Conservation (phyloP, 2,797 vertebrate genomes). For the Anguilla anguilla region DNA sequence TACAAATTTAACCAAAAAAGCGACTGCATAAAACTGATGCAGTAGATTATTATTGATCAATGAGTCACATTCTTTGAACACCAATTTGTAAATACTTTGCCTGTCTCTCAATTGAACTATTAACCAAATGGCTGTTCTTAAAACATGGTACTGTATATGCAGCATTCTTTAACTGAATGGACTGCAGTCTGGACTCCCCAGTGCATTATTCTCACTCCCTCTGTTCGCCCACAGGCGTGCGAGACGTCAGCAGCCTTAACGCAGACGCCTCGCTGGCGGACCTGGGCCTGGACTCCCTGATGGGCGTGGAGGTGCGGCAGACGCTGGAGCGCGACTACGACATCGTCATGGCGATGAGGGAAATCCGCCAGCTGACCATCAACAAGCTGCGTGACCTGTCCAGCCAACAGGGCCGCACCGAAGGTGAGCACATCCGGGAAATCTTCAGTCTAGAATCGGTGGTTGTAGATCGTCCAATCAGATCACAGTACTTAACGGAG, state of each 20-base stretch:
- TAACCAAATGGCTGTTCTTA: neutral
- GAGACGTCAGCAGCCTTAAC: conserved; percentile 81
- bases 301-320: conserved; percentile 97
- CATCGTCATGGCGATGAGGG: conserved; percentile 88
- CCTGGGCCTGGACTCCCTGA: conserved; percentile 92
- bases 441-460: neutral
- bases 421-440: conserved; percentile 61
- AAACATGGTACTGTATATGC: neutral
- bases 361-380: conserved; percentile 88
- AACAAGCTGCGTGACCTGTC: conserved; percentile 84
- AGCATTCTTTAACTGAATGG: neutral
- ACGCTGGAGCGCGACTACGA: conserved; percentile 89
- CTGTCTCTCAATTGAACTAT: neutral
- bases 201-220: accelerated
- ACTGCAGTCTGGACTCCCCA: neutral
- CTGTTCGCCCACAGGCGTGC: conserved; percentile 76
- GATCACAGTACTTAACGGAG: neutral
- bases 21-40: neutral
- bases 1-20: neutral
- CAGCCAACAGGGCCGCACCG: conserved; percentile 51
- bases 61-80: neutral
- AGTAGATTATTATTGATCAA: neutral
- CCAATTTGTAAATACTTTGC: neutral
- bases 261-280: conserved; percentile 85
- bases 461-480: neutral